Percentiles rank a stretch among this genome's conserved stretches.
Conservation (phyloP, 2,888 invertebrate species). For the Tachina grossa region DNA sequence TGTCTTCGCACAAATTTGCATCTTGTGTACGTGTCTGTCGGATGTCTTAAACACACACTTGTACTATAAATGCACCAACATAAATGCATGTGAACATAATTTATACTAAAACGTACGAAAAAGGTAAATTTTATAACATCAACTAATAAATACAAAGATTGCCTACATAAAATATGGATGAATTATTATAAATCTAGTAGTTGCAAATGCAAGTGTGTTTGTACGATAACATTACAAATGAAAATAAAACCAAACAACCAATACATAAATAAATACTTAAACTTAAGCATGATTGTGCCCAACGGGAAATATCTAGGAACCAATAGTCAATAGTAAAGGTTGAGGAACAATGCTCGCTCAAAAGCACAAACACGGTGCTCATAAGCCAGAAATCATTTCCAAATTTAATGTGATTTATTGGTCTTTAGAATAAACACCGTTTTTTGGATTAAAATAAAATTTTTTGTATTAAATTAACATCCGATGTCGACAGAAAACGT, state of each 20-base stretch:
- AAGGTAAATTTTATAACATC: conserved; percentile 50
- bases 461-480: too few relatives aligned
- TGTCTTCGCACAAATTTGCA: conserved; percentile 12
- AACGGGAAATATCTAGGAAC: neutral
- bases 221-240: conserved; percentile 32
- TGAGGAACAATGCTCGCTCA: too few relatives aligned
- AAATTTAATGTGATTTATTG: too few relatives aligned
- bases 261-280: conserved; percentile 11
- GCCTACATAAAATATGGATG: conserved; percentile 16
- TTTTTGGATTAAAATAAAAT: too few relatives aligned
- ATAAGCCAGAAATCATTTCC: too few relatives aligned
- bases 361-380: too few relatives aligned
- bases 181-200: conserved; percentile 17
- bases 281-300: neutral
- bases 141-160: conserved; percentile 55
- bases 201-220: neutral
- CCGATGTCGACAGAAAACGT: too few relatives aligned
- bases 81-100: conserved; percentile 51
- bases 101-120: conserved; percentile 65
- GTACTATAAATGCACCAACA: neutral
- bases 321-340: neutral
- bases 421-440: too few relatives aligned
- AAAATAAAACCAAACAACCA: conserved; percentile 34
- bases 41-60: conserved; percentile 13
- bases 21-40: conserved; percentile 8